Percentiles rank a stretch among this genome's conserved stretches.
Evolutionary conservation across 1,140 invertebrate genomes (phyloP).

Genomic region (Alviniconcha marisindica): DNA sequence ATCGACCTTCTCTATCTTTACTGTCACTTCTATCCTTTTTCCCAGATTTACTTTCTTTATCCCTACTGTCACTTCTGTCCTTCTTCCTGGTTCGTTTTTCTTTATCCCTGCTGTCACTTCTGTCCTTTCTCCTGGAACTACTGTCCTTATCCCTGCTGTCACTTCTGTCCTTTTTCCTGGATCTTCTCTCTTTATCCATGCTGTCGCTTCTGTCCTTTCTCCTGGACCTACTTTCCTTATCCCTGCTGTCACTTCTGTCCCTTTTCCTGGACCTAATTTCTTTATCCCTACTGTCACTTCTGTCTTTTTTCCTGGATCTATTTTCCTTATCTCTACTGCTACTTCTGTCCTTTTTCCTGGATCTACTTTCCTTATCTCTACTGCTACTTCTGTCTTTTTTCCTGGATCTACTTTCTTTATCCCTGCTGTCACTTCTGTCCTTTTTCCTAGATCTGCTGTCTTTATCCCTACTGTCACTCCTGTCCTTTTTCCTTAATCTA

Average conservation of each 20-base stretch:
- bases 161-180: not conserved
- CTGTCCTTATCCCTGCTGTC: not conserved
- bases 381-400: conserved; percentile 15
- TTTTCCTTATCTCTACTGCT: not conserved
- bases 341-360: conserved; percentile 16
- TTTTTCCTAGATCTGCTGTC: not conserved
- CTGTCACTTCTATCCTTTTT: not conserved
- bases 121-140: not conserved
- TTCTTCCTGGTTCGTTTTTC: not conserved
- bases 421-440: conserved; percentile 20
- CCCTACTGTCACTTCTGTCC: not conserved
- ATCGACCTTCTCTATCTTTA: not conserved
- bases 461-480: conserved; percentile 1
- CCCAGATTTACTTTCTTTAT: not conserved
- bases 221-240: not conserved
- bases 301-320: not conserved
- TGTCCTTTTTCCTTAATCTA: not conserved
- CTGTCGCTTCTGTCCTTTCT: not conserved
- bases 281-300: not conserved
- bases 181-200: not conserved
- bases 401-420: not conserved
- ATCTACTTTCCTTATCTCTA: not conserved
- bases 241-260: conserved; percentile 4
- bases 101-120: not conserved
- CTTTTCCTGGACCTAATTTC: not conserved